phyloP scores from a whole-genome alignment of 2,797 vertebrate species.

The Poecilia picta region DNA sequence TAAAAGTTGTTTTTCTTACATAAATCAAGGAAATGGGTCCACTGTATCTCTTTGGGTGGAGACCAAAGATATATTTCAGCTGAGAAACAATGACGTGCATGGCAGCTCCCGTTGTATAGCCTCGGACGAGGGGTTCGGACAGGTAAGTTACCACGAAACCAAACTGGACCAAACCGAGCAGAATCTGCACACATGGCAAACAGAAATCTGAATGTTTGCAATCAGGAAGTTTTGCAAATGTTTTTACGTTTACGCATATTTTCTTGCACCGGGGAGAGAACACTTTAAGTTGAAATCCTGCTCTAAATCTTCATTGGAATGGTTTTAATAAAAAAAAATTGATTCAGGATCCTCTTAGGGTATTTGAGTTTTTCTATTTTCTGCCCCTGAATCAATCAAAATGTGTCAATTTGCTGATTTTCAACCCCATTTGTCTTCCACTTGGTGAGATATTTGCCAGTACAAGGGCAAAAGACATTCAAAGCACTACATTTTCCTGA shows the following conservation, averaged over 20 bases:
- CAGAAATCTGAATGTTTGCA: not conserved
- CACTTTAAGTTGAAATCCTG: not conserved
- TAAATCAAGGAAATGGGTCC: conserved; percentile 83
- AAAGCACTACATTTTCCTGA: not conserved
- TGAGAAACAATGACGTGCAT: conserved; percentile 92
- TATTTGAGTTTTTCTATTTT: not conserved
- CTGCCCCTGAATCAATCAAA: not conserved
- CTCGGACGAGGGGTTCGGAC: conserved; percentile 91
- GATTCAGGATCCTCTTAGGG: not conserved
- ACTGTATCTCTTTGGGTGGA: conserved; percentile 74
- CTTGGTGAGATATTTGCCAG: not conserved
- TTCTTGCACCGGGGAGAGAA: not conserved
- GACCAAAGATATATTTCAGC: conserved; percentile 91
- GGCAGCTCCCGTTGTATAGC: conserved; percentile 89
- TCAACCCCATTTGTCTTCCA: not conserved
- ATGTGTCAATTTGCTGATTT: not conserved
- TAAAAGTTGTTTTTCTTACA: conserved; percentile 51
- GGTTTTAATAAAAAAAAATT: not conserved
- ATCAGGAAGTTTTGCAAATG: not conserved
- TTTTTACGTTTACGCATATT: not conserved
- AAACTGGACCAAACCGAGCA: conserved; percentile 88
- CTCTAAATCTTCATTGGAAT: not conserved
- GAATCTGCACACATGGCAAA: conserved; percentile 43
- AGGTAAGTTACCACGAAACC: conserved; percentile 96
- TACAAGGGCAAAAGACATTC: not conserved